Percentiles rank a stretch among this genome's conserved stretches.
phyloP scores from a whole-genome alignment of 2,797 vertebrate species.

The Cyclura pinguis region DNA sequence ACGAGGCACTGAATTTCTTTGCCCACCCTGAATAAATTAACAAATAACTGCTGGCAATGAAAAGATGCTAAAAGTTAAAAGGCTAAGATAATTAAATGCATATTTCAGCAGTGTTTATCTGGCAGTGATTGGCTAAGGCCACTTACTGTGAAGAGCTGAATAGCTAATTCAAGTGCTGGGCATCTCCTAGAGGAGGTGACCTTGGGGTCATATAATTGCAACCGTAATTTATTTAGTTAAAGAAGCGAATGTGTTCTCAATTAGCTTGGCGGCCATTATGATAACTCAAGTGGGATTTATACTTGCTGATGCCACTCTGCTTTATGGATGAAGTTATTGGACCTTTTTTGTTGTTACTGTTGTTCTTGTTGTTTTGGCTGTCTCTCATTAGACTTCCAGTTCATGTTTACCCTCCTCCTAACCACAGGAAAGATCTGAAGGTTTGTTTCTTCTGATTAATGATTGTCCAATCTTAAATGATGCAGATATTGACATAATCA shows the following conservation, averaged over 20 bases:
- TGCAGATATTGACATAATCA: slow-evolving; percentile 61
- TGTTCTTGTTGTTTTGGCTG: slow-evolving; percentile 49
- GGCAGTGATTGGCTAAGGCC: slow-evolving; percentile 75
- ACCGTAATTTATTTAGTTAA: slow-evolving; percentile 80
- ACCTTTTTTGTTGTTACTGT: slow-evolving; percentile 61
- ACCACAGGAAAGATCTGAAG: slow-evolving; percentile 53
- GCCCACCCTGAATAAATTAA: slow-evolving; percentile 67
- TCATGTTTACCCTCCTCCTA: slow-evolving; percentile 41
- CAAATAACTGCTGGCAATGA: slow-evolving; percentile 64
- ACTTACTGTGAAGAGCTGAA: slow-evolving; percentile 74
- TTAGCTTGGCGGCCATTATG: slow-evolving; percentile 76
- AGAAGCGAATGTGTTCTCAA: slow-evolving; percentile 78
- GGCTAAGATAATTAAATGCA: slow-evolving; percentile 78
- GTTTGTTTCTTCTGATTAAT: slow-evolving; percentile 70
- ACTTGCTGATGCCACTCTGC: slow-evolving; percentile 74
- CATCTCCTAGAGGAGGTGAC: slow-evolving; percentile 77
- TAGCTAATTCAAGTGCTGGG: slow-evolving; percentile 76
- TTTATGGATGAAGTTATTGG: slow-evolving; percentile 68
- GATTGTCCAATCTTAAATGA: slow-evolving; percentile 40
- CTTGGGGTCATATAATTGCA: slow-evolving; percentile 77
- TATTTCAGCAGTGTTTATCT: slow-evolving; percentile 81
- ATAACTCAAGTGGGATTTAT: slow-evolving; percentile 76
- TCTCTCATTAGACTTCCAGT: slow-evolving; percentile 60
- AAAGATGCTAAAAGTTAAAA: slow-evolving; percentile 67
- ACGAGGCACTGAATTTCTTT: slow-evolving; percentile 63